Conservation (phyloP, 2,113 vertebrate species). For the Arenaria interpres region DNA sequence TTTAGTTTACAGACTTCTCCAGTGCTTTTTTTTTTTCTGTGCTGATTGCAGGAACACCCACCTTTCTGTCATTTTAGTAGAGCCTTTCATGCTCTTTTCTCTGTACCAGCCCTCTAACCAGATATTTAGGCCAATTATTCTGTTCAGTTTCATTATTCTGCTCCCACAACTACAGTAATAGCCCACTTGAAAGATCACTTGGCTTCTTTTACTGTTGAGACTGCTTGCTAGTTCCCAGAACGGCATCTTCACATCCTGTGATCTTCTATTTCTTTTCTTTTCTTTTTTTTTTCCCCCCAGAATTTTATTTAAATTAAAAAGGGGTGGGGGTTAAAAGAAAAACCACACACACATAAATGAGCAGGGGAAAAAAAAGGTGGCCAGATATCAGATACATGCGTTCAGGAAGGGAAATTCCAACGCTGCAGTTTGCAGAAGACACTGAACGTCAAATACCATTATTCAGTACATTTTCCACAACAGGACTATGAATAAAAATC, state of each 20-base stretch:
- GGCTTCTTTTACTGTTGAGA: slow-evolving; percentile 42
- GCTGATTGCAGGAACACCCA: slow-evolving; percentile 65
- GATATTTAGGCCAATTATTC: slow-evolving; percentile 65
- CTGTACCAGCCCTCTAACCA: slow-evolving; percentile 42
- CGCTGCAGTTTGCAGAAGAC: neutral
- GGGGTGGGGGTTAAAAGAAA: neutral
- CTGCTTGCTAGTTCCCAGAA: slow-evolving; percentile 52
- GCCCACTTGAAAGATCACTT: slow-evolving; percentile 65
- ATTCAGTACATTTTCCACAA: neutral
- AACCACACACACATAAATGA: slow-evolving; percentile 9
- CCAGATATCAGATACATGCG: neutral
- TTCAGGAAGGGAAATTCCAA: slow-evolving; percentile 29
- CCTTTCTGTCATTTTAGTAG: slow-evolving; percentile 41
- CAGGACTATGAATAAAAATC: neutral
- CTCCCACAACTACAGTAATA: slow-evolving; percentile 54
- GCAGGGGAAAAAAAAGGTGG: neutral
- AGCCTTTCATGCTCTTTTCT: slow-evolving; percentile 54
- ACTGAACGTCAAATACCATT: neutral
- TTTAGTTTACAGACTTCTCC: slow-evolving; percentile 42
- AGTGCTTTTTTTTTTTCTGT: slow-evolving; percentile 4
- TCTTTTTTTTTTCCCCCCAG: neutral
- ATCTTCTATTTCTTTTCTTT: neutral
- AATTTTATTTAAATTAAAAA: slow-evolving; percentile 46
- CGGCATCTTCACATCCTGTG: slow-evolving; percentile 35
- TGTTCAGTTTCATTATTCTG: slow-evolving; percentile 68